Base-by-base conservation (phyloP, 2,113 vertebrate genomes). In the Pavo muticus region DNA sequence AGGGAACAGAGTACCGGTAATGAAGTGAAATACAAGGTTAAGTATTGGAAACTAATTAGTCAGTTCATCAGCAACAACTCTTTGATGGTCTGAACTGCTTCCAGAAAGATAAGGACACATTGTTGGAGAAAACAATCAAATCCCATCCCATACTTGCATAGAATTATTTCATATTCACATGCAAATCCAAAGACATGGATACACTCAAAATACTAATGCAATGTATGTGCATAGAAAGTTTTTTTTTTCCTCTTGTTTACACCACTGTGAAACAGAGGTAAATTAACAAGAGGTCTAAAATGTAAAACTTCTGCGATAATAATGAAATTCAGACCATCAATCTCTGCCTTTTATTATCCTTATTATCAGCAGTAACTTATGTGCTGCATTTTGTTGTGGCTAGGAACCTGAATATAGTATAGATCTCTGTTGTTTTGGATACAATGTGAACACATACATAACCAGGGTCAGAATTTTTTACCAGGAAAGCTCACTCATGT, bases 11-110 rank as follows among this genome's bases (percentile, higher is more conserved):
- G 54, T 45, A 87, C 88, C 52, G 56, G 80, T 94, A 98, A 98
- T 93, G 91, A 97, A 97, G 94, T 5, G 14, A 97, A 98, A 97
- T 93, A 93, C 91, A 97, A 97, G 96, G 95, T 96, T 96, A 97
- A 97, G 95, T 97, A 97, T 98, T 97, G 94, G 96, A 98, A 98
- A 97, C 96, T 98, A 98, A 98, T 98, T 98, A 98, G 96, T 65
- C 52, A 97, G 95, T 97, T 97, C 97, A 97, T 97, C 95, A 94
- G 84, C 96, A 97, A 96, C 97, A 97, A 92, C 93, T 61, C 95
- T 98, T 98, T 98, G 97, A 98, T 97, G 97, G 96, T 89, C 94
- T 98, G 97, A 97, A 98, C 97, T 96, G 96, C 96, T 97, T 98
- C 91, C 94, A 97, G 95, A 97, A 98, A 98, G 97, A 98, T 98